Evolutionary conservation across 2,113 vertebrate genomes (phyloP), one percentile per base, ranked within the genome.

Genomic region (Dasyprocta punctata): DNA sequence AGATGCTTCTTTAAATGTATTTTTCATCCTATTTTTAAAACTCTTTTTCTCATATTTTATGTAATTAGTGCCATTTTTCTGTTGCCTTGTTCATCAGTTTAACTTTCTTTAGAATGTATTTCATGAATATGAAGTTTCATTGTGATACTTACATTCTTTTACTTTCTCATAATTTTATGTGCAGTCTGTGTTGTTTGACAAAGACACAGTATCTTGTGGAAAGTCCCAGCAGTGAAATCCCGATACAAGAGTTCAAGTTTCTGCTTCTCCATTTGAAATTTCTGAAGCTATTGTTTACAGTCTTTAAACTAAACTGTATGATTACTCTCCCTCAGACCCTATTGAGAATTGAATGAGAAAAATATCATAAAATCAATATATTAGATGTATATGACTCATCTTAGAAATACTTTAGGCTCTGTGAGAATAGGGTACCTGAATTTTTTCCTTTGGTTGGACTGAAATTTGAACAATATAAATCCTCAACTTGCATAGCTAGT

Each of bases 331-430:
- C 17, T 75, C 11, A 67, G 4, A 14, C 0, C 1, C 44, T 65
- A 36, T 28, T 75, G 12, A 96, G 16, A 94, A 4, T 24, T 65
- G 14, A 89, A 83, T 61, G 6, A 54, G 16, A 96, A 56, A 69
- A 10, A 56, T 56, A 30, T 49, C n/a, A 75, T 61, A 44, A 54
- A 36, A 19, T 38, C 7, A 89, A 92, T 8, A 60, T 11, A 5
- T 63, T 89, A 95, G 1, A 7, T 30, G 2, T 92, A 12, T 38
- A 5, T 22, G 24, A 16, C 20, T 77, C 83, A 3, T 61, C 19
- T 93, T 69, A 77, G 44, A 47, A 63, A 38, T 30, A 44, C 2
- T 65, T 0, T 73, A 75, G 11, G 33, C 1, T 38, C 5, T 81
- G 3, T 65, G 12, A 67, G 0, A 12, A 73, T 26, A n/a, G 56